Base-by-base conservation (phyloP, 2,113 vertebrate genomes). In the Oenanthe oenanthe region DNA sequence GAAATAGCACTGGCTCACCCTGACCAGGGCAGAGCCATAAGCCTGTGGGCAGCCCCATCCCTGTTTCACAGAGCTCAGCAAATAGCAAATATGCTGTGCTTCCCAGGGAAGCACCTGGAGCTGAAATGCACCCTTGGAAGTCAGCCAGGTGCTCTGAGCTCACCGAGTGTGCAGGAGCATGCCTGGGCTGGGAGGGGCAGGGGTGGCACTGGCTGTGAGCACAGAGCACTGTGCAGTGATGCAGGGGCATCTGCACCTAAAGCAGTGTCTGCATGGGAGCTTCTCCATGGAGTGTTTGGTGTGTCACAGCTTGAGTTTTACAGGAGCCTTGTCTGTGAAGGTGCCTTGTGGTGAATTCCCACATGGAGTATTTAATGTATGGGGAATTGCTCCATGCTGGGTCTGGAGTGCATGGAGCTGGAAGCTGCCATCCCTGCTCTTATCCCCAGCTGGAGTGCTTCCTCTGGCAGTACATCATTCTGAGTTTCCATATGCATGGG, bases 341-440 rank as follows among this genome's bases (percentile, higher is more conserved):
- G 56, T 70, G 68, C 40, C 60, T 63, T 1, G 0, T 25, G 51
- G 50, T 2, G 4, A 43, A 48, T 43, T 61, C 0, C 0, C 1
- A 4, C 71, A 4, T 13, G 10, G 48, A 70, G 50, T 13, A 25
- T 51, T 81, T 43, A 0, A 0, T 38, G 31, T 19, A 5, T 6
- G 42, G 58, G 63, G 71, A 85, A 32, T 38, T 74, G 26, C 32
- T 72, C 90, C 57, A 4, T 3, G 6, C 20, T 84, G 85, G 17
- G 42, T 19, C 71, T 85, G 36, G 43, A 21, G 61, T 51, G 31
- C 2, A 1, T 36, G 8, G 58, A 73, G 56, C 34, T 89, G 54
- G 51, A 82, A 91, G n/a, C 31, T 87, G 81, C 60, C 7, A 18
- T 81, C 32, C 5, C 20, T 62, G 32, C 28, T 45, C 51, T 42